phyloP scores from a whole-genome alignment of 1,140 invertebrate genomes.

The Scaptomyza pallida region DNA sequence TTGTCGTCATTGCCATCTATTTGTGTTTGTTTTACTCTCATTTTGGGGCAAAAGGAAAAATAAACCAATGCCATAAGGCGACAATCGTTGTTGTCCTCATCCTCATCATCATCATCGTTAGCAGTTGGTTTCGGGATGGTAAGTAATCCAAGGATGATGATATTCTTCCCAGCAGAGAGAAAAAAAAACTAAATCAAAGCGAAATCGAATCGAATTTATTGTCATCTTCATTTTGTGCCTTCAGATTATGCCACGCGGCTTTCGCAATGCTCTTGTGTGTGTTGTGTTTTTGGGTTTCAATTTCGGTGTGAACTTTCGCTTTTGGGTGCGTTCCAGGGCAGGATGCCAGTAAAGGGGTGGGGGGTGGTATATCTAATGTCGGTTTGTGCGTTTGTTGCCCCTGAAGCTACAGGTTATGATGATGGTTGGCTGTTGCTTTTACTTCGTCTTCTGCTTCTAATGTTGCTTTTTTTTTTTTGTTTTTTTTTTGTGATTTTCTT shows the following conservation, averaged over 20 bases:
- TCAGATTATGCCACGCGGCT: conserved; percentile 42
- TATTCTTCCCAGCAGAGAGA: conserved; percentile 52
- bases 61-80: conserved; percentile 66
- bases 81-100: conserved; percentile 70
- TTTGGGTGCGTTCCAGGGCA: conserved; percentile 40
- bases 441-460: conserved; percentile 12
- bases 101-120: conserved; percentile 44
- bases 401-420: conserved; percentile 81
- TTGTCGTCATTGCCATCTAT: conserved; percentile 78
- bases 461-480: conserved; percentile 37
- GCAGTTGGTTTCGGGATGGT: conserved; percentile 9
- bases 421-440: conserved; percentile 43
- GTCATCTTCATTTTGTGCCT: conserved; percentile 81
- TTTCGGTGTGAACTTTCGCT: conserved; percentile 78
- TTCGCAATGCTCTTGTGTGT: not conserved
- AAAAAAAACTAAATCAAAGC: conserved; percentile 77
- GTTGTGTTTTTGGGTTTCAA: conserved; percentile 66
- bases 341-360: conserved; percentile 5
- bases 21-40: conserved; percentile 71
- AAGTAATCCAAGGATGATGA: conserved; percentile 76
- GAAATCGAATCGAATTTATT: conserved; percentile 82
- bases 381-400: conserved; percentile 36
- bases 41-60: conserved; percentile 23
- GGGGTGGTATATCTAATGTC: conserved; percentile 17
- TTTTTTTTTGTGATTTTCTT: conserved; percentile 59